These are phyloP conservation scores for Brachyhypopomus gauderio DNA, from an alignment of 2,113 vertebrate genomes.

Conservation along the genomic window DNA sequence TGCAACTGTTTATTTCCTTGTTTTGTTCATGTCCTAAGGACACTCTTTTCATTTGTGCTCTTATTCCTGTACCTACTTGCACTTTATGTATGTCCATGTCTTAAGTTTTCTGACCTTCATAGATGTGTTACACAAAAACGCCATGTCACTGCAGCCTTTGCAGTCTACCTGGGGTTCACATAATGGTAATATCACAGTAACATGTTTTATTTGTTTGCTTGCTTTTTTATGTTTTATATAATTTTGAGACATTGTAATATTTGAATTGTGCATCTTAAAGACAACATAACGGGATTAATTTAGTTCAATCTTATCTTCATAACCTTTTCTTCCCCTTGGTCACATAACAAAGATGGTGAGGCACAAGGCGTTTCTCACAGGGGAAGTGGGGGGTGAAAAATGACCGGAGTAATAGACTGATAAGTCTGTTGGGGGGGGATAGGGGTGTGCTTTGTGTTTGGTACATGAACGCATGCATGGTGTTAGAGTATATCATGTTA, in stretches of 20 bases:
- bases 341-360: slow-evolving; percentile 26
- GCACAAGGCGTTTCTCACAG: slow-evolving; percentile 31
- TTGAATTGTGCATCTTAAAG: slow-evolving; percentile 16
- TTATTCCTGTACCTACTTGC: slow-evolving; percentile 29
- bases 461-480: slow-evolving; percentile 74
- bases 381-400: neutral
- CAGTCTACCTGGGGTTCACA: slow-evolving; percentile 20
- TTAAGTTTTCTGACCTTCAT: slow-evolving; percentile 25
- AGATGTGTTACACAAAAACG: slow-evolving; percentile 7
- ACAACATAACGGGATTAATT: neutral
- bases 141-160: neutral
- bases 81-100: slow-evolving; percentile 35
- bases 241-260: slow-evolving; percentile 19
- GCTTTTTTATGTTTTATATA: neutral
- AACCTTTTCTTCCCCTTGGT: neutral
- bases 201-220: no score
- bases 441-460: slow-evolving; percentile 42
- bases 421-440: slow-evolving; percentile 2
- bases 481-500: slow-evolving; percentile 68
- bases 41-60: slow-evolving; percentile 40
- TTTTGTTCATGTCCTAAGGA: slow-evolving; percentile 15
- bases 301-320: neutral
- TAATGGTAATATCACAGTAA: neutral
- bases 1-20: neutral
- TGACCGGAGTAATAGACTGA: neutral